Percentiles rank a stretch among this genome's conserved stretches.
phyloP scores from a whole-genome alignment of 1,140 invertebrate species.

The Laupala kohalensis region DNA sequence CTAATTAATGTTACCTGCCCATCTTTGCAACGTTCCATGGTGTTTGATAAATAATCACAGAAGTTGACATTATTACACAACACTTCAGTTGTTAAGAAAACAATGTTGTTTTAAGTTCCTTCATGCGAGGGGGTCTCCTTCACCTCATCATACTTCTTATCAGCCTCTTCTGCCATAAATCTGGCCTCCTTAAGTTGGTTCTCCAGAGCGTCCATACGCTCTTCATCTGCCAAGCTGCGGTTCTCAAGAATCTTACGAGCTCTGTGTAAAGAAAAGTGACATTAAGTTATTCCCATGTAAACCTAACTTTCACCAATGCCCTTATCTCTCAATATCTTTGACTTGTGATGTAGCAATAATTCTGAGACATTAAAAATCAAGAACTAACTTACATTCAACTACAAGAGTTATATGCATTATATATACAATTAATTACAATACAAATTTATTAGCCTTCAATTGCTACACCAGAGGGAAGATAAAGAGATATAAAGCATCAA shows the following conservation, averaged over 20 bases:
- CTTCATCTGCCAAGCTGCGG: conserved; percentile 98
- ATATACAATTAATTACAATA: too few species aligned
- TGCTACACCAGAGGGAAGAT: too few species aligned
- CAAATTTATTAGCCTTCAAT: too few species aligned
- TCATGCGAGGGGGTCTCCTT: conserved; percentile 21
- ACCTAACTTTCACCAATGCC: not conserved
- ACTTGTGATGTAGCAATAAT: too few species aligned
- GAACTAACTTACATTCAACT: too few species aligned
- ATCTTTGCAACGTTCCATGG: not conserved
- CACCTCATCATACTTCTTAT: conserved; percentile 99
- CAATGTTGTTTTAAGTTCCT: not conserved
- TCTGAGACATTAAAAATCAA: too few species aligned
- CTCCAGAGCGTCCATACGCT: conserved; percentile 98
- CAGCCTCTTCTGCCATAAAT: conserved; percentile 99
- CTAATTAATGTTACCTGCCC: not conserved
- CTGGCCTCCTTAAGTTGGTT: conserved; percentile 99
- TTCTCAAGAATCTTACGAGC: conserved; percentile 99
- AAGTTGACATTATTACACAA: not conserved
- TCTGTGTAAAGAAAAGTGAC: conserved; percentile 39
- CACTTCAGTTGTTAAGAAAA: not conserved
- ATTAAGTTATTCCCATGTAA: not conserved
- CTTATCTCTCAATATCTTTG: too few species aligned
- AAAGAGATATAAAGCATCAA: too few species aligned
- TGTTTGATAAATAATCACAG: not conserved
- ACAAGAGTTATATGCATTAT: too few species aligned